Conservation (phyloP, 2,797 vertebrate species). For the Gobio occitaniae region DNA sequence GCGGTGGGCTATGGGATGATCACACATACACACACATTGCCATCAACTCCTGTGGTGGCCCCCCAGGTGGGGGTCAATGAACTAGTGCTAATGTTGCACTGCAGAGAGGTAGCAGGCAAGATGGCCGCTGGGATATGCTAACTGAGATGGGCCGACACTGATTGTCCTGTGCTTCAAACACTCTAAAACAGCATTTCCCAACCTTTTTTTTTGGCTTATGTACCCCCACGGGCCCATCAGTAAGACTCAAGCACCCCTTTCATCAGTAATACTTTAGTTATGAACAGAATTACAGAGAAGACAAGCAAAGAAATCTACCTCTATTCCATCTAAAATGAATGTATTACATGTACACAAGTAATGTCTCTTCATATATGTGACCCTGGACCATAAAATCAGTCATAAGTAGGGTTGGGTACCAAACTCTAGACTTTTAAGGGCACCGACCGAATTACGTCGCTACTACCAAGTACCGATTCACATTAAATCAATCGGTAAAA, state of each 20-base stretch:
- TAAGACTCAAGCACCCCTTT: slow-evolving; percentile 37
- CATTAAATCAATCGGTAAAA: too few relatives aligned
- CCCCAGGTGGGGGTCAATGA: slow-evolving; percentile 70
- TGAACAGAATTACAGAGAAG: neutral
- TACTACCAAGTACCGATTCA: too few relatives aligned
- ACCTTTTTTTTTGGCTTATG: slow-evolving; percentile 22
- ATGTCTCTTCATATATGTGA: too few relatives aligned
- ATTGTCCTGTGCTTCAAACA: slow-evolving; percentile 36
- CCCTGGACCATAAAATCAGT: too few relatives aligned
- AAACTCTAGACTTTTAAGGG: too few relatives aligned
- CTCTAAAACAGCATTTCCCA: slow-evolving; percentile 17
- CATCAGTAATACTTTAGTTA: slow-evolving; percentile 3
- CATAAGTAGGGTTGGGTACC: too few relatives aligned
- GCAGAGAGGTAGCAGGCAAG: slow-evolving; percentile 48
- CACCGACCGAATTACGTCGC: too few relatives aligned
- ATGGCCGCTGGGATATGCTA: slow-evolving; percentile 52
- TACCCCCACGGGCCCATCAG: slow-evolving; percentile 2
- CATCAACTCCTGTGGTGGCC: slow-evolving; percentile 72
- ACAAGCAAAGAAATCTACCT: neutral
- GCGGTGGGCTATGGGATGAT: slow-evolving; percentile 64
- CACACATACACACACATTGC: slow-evolving; percentile 68
- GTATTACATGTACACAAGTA: neutral
- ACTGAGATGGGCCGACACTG: slow-evolving; percentile 41
- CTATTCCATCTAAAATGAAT: neutral
- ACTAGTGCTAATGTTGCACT: slow-evolving; percentile 59